These are phyloP conservation scores for Lepidocyrtoides sp. DNA, from an alignment of 2,888 invertebrate genomes.

Conservation along the genomic window DNA sequence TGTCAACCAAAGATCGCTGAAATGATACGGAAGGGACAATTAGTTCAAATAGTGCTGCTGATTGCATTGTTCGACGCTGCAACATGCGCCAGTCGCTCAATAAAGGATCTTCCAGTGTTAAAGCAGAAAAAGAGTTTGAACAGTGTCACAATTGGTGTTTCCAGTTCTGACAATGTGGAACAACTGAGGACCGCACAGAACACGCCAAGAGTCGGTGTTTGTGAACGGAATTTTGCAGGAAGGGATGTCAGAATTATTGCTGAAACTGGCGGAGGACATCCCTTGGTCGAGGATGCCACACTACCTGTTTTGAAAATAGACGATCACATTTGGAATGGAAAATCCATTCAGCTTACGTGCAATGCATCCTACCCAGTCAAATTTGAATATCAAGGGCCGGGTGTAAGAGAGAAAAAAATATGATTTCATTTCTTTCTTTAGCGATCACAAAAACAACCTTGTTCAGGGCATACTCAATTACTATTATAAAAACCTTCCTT, in stretches of 20 bases:
- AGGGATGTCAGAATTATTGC: slow-evolving; percentile 57
- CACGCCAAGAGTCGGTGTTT: slow-evolving; percentile 59
- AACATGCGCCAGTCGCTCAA: slow-evolving; percentile 57
- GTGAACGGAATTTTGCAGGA: slow-evolving; percentile 61
- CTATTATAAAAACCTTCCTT: too few relatives aligned
- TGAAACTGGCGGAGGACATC: slow-evolving; percentile 63
- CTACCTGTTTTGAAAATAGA: slow-evolving; percentile 77
- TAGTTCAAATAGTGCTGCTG: slow-evolving; percentile 18
- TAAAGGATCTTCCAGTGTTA: slow-evolving; percentile 31
- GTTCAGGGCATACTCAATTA: too few relatives aligned
- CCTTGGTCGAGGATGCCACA: slow-evolving; percentile 48
- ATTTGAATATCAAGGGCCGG: slow-evolving; percentile 80
- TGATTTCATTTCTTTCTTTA: too few relatives aligned
- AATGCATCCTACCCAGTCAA: slow-evolving; percentile 80
- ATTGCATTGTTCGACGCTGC: slow-evolving; percentile 17
- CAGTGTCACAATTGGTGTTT: neutral
- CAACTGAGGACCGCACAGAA: slow-evolving; percentile 44
- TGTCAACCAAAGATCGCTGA: neutral
- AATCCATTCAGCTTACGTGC: slow-evolving; percentile 79
- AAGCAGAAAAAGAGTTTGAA: slow-evolving; percentile 66
- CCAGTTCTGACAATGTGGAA: slow-evolving; percentile 18
- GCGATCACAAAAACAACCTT: too few relatives aligned
- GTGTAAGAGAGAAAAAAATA: slow-evolving; percentile 66
- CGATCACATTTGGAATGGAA: slow-evolving; percentile 81
- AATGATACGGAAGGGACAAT: slow-evolving; percentile 15